Evolutionary conservation across 2,113 vertebrate genomes (phyloP), one percentile per base, ranked within the genome.

Genomic region (Lophura nycthemera): DNA sequence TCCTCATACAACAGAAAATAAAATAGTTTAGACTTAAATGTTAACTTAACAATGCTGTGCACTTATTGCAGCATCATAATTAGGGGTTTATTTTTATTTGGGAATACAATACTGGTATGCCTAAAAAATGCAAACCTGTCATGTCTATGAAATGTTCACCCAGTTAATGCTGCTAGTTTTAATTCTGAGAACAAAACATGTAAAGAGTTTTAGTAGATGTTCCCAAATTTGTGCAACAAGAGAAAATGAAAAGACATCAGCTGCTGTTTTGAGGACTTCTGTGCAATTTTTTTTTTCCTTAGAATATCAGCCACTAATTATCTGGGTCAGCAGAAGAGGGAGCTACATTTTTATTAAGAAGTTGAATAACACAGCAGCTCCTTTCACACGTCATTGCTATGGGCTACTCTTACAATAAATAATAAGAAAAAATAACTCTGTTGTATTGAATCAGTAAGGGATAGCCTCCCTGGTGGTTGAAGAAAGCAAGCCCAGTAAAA

Each of bases 291-390:
- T 85, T 54, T 87, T 19, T 30, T 29, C 63, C 14, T 56, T 76
- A 59, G 79, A 91, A 89, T 50, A 73, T 56, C 75, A 83, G 50
- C 90, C 96, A 50, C 67, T 89, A 91, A 91, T 96, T 91, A 93
- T 95, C 78, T 95, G 89, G 94, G 95, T 96, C 96, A 95, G 86
- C 94, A 95, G 95, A 95, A 96, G 95, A 94, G 89, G 94, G 92
- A 96, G 92, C 91, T 86, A 86, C 84, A 30, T 95, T 96, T 96
- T 94, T 92, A 89, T 95, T 90, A 76, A 24, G 65, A 69, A 85
- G 45, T 73, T 90, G 65, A 93, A 90, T 83, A 94, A 56, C 57
- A 85, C 25, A 56, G 75, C 47, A 79, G 29, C 14, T 92, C 56
- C 45, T 82, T 70, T 91, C 84, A 91, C 40, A 71, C n/a, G 18